phyloP scores from a whole-genome alignment of 1,140 invertebrate species.

The Bemisia tabaci region DNA sequence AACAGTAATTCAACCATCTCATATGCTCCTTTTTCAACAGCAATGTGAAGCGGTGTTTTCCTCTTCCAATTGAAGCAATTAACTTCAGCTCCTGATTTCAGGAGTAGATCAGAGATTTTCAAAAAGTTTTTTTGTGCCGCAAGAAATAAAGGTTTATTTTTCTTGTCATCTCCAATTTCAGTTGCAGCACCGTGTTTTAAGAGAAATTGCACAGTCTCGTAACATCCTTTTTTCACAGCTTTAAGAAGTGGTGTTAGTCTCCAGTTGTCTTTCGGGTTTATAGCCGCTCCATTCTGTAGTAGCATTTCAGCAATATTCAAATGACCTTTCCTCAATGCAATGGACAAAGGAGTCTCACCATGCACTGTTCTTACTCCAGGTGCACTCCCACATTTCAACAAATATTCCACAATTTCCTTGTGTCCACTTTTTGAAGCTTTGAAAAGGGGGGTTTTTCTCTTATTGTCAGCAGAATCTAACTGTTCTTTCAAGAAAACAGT shows the following conservation, averaged over 20 bases:
- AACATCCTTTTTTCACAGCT: conserved; percentile 9
- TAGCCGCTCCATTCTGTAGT: conserved; percentile 7
- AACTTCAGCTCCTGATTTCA: neutral
- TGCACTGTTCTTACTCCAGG: no score
- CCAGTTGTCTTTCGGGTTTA: conserved; percentile 10
- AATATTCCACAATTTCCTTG: neutral
- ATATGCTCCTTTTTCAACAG: neutral
- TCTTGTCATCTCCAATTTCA: neutral
- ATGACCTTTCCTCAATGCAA: conserved; percentile 10
- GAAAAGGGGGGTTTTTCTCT: neutral
- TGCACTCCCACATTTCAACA: neutral
- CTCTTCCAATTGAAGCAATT: neutral
- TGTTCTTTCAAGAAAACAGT: no score
- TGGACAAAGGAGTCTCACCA: conserved; percentile 11
- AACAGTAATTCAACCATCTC: neutral
- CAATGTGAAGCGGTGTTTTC: neutral
- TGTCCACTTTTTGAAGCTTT: neutral
- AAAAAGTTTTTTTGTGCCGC: neutral
- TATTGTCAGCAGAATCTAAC: neutral
- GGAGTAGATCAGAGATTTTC: neutral
- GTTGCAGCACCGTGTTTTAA: conserved; percentile 1
- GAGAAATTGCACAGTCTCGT: conserved; percentile 2
- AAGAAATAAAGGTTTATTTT: neutral
- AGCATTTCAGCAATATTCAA: conserved; percentile 9
- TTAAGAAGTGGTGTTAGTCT: conserved; percentile 12